Conservation (phyloP, 2,888 invertebrate species). For the Zaprionus bogoriensis region DNA sequence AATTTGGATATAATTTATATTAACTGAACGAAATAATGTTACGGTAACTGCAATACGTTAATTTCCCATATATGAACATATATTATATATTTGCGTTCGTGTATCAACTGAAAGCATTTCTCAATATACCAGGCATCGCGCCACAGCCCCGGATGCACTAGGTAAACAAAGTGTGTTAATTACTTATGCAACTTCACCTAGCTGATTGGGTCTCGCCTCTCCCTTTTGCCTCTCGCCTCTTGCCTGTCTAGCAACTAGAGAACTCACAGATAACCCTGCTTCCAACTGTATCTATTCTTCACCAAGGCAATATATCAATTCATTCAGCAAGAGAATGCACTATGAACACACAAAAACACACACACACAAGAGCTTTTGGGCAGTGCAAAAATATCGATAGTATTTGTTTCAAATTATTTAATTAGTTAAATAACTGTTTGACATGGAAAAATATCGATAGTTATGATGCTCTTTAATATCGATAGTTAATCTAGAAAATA, state of each 20-base stretch:
- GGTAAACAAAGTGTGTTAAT: conserved; percentile 64
- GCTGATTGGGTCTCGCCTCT: conserved; percentile 26
- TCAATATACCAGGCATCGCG: conserved; percentile 81
- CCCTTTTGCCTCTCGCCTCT: conserved; percentile 18
- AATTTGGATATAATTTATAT: conserved; percentile 35
- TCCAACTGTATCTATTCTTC: not conserved
- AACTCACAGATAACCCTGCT: not conserved
- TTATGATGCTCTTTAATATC: too few relatives aligned
- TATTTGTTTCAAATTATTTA: not conserved
- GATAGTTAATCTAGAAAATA: too few relatives aligned
- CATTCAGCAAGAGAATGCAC: not conserved
- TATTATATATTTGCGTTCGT: not conserved
- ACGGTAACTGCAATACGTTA: not conserved
- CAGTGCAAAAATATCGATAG: not conserved
- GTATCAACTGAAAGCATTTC: conserved; percentile 70
- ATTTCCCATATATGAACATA: not conserved
- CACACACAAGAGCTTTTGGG: not conserved
- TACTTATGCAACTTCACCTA: conserved; percentile 52
- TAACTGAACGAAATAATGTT: conserved; percentile 1
- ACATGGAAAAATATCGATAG: too few relatives aligned
- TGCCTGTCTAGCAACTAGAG: not conserved
- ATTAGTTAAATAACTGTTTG: too few relatives aligned
- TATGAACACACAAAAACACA: not conserved
- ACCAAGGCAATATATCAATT: not conserved
- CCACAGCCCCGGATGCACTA: conserved; percentile 80